phyloP scores from a whole-genome alignment of 2,888 invertebrate species.

The Drosophila gaucha region DNA sequence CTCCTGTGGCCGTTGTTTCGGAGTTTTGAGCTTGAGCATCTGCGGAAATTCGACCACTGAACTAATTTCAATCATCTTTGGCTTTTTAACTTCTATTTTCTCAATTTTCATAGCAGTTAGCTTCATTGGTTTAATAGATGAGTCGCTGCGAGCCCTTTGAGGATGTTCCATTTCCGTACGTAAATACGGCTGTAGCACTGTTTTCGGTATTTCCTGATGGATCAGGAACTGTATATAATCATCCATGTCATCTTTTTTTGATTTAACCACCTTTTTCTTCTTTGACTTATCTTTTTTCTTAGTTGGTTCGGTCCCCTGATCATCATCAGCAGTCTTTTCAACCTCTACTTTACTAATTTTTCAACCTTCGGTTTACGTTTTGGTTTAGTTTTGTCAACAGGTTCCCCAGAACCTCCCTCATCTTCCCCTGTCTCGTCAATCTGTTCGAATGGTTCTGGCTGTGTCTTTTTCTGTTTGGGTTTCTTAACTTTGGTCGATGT shows the following conservation, averaged over 20 bases:
- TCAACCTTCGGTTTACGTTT: slow-evolving; percentile 78
- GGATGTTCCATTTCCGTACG: slow-evolving; percentile 82
- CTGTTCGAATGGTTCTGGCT: slow-evolving; percentile 70
- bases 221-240: slow-evolving; percentile 84
- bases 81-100: slow-evolving; percentile 86
- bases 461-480: slow-evolving; percentile 76
- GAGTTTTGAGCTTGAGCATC: slow-evolving; percentile 88
- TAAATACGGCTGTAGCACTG: slow-evolving; percentile 84
- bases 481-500: slow-evolving; percentile 78
- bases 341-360: slow-evolving; percentile 72
- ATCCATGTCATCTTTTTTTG: slow-evolving; percentile 82
- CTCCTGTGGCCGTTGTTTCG: slow-evolving; percentile 80
- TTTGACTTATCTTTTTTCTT: slow-evolving; percentile 64
- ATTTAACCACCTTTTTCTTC: slow-evolving; percentile 75
- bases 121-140: slow-evolving; percentile 74
- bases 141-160: slow-evolving; percentile 79
- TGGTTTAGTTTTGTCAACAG: slow-evolving; percentile 63
- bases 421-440: slow-evolving; percentile 81
- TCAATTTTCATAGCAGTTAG: slow-evolving; percentile 87
- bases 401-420: slow-evolving; percentile 50
- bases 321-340: slow-evolving; percentile 69
- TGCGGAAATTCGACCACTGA: slow-evolving; percentile 87
- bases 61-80: slow-evolving; percentile 87
- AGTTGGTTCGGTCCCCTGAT: slow-evolving; percentile 49
- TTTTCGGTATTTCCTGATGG: slow-evolving; percentile 84